Evolutionary conservation across 1,140 invertebrate genomes (phyloP).

Genomic region (Caenorhabditis remanei): DNA sequence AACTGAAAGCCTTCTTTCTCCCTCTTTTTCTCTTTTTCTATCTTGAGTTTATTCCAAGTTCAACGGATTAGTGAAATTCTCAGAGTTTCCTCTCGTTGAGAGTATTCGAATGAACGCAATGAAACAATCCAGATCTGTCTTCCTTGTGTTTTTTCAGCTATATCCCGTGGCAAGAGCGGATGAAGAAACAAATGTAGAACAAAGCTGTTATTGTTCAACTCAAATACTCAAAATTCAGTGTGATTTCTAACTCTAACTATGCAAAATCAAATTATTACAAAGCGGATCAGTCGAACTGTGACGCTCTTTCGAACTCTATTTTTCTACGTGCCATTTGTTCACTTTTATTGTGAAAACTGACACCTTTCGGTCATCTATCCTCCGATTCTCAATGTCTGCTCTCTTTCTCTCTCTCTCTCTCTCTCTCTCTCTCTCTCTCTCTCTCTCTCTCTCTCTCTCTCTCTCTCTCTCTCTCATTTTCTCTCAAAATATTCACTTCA

Average conservation of each 20-base stretch:
- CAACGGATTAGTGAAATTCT: no score
- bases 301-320: not conserved
- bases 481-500: not conserved
- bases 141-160: no score
- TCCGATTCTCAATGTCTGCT: not conserved
- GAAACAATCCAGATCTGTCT: no score
- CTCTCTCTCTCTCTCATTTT: not conserved
- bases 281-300: not conserved
- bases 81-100: no score
- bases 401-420: not conserved
- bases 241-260: no score
- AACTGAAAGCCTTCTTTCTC: not conserved
- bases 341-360: conserved; percentile 48
- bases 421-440: not conserved
- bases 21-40: not conserved
- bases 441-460: not conserved
- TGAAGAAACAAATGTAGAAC: no score
- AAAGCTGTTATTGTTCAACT: no score
- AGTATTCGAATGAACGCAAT: no score
- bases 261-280: no score
- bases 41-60: no score
- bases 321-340: conserved; percentile 22
- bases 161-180: no score
- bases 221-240: no score
- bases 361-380: conserved; percentile 2